Evolutionary conservation across 2,888 invertebrate genomes (phyloP).

Genomic region (Andricus quercusramuli): DNA sequence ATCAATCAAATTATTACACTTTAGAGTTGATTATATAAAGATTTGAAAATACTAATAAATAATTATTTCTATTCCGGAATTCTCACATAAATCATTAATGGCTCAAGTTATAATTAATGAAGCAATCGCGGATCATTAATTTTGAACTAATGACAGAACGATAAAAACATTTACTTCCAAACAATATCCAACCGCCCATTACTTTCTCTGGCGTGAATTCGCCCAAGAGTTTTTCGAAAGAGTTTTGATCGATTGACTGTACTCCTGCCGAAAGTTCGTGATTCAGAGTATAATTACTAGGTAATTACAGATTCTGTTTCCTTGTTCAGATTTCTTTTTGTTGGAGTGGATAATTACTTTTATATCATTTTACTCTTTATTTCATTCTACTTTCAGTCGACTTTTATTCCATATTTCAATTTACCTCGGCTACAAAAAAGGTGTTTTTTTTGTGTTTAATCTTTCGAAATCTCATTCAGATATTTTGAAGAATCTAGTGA

Average conservation of each 20-base stretch:
- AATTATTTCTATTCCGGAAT: not conserved
- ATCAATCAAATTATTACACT: not conserved
- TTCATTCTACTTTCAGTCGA: not conserved
- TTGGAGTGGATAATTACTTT: not conserved
- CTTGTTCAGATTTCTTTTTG: conserved; percentile 27
- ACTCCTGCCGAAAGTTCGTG: conserved; percentile 37
- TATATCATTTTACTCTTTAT: not conserved
- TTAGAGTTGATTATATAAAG: not conserved
- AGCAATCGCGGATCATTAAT: conserved; percentile 34
- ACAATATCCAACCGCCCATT: conserved; percentile 22
- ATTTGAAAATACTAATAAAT: conserved; percentile 9
- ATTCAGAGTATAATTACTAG: conserved; percentile 30
- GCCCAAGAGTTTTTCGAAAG: conserved; percentile 19
- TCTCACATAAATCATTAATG: conserved; percentile 21
- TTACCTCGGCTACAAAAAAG: not conserved
- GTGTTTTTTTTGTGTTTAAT: not conserved
- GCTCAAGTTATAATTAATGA: conserved; percentile 24
- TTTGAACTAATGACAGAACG: conserved; percentile 27
- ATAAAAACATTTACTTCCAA: conserved; percentile 38
- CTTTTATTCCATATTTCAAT: not conserved
- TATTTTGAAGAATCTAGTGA: not conserved
- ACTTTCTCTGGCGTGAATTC: conserved; percentile 26
- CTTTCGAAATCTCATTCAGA: not conserved
- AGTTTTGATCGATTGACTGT: conserved; percentile 37
- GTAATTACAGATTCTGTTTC: conserved; percentile 24